phyloP scores from a whole-genome alignment of 2,888 invertebrate genomes.

The Diachrysia chrysitis region DNA sequence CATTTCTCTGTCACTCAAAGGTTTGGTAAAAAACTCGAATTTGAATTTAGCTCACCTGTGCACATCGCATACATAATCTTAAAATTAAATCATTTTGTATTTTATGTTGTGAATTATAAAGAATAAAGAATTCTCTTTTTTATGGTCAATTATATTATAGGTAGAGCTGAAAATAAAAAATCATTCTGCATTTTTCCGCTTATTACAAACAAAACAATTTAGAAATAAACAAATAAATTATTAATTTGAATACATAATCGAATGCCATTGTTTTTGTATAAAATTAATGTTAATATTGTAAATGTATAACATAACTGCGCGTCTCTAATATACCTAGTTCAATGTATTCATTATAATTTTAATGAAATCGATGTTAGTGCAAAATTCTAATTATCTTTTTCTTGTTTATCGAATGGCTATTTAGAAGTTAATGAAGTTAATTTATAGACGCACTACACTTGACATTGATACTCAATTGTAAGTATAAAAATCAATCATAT shows the following conservation, averaged over 20 bases:
- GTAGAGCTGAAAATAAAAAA: too few relatives aligned
- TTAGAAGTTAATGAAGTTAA: conserved; percentile 10
- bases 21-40: too few relatives aligned
- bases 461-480: conserved; percentile 11
- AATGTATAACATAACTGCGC: neutral
- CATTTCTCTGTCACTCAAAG: neutral
- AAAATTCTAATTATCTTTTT: neutral
- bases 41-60: too few relatives aligned
- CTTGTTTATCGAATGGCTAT: neutral
- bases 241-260: too few relatives aligned
- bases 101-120: too few relatives aligned
- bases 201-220: too few relatives aligned
- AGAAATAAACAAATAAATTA: neutral
- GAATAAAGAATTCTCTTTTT: too few relatives aligned
- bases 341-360: neutral
- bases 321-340: conserved; percentile 4
- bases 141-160: too few relatives aligned
- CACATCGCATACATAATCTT: too few relatives aligned
- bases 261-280: neutral
- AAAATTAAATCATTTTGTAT: too few relatives aligned
- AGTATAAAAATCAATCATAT: conserved; percentile 22
- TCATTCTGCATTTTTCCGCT: too few relatives aligned
- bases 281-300: too few relatives aligned
- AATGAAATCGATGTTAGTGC: conserved; percentile 1
- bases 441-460: conserved; percentile 13